Conservation (phyloP, 2,113 vertebrate species). For the Malaclemys terrapin region DNA sequence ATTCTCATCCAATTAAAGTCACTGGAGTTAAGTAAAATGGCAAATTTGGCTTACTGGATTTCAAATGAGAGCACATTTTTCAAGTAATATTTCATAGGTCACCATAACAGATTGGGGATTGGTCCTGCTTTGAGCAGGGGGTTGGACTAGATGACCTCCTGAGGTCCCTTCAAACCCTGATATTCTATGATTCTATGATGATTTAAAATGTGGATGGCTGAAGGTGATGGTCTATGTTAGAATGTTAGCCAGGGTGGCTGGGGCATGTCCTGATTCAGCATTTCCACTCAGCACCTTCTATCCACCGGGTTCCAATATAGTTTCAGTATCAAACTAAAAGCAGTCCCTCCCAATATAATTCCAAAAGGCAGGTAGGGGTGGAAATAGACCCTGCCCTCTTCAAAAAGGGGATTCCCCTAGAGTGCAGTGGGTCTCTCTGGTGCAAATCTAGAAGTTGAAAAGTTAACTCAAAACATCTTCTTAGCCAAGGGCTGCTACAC, state of each 20-base stretch:
- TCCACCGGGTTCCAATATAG: background rate
- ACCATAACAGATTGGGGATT: too few relatives aligned
- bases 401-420: background rate
- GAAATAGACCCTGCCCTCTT: background rate
- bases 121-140: too few relatives aligned
- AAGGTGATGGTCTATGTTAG: background rate
- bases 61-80: background rate
- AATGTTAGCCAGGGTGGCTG: too few relatives aligned
- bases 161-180: too few relatives aligned
- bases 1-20: background rate
- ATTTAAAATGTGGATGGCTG: background rate
- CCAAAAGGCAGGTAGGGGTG: background rate
- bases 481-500: background rate
- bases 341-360: background rate
- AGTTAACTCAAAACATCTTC: background rate
- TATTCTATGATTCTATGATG: too few relatives aligned
- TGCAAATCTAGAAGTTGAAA: background rate
- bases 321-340: background rate
- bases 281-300: background rate
- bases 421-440: background rate
- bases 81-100: background rate
- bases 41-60: background rate
- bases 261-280: too few relatives aligned
- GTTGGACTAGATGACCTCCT: too few relatives aligned
- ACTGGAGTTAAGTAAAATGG: background rate